Evolutionary conservation across 2,113 vertebrate genomes (phyloP).

Genomic region (Antennarius striatus): DNA sequence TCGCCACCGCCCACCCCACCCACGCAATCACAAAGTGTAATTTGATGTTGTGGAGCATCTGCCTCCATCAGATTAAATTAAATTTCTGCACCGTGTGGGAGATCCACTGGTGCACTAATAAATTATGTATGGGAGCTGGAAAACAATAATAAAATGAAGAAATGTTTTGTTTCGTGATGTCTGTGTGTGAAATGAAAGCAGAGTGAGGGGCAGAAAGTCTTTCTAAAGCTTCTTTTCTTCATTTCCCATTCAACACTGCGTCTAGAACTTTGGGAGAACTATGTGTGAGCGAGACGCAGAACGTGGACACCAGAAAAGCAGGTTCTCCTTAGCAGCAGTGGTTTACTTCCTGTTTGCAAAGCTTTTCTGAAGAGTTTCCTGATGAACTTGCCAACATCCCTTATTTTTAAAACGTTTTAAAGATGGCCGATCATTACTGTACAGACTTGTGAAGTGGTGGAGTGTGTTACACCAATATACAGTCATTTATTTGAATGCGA

Average conservation of each 20-base stretch:
- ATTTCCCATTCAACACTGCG: not conserved
- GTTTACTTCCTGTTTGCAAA: conserved; percentile 30
- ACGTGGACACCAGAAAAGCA: conserved; percentile 31
- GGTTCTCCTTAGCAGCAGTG: conserved; percentile 34
- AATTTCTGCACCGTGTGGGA: not conserved
- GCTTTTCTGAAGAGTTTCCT: conserved; percentile 45
- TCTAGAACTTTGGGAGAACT: not conserved
- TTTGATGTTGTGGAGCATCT: not conserved
- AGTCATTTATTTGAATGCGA: no score
- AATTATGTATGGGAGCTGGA: not conserved
- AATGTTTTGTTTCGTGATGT: not conserved
- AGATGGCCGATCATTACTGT: not conserved
- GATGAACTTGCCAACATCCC: conserved; percentile 52
- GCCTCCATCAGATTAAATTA: not conserved
- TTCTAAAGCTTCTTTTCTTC: not conserved
- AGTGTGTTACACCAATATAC: no score
- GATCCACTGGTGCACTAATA: no score
- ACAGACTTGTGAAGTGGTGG: not conserved
- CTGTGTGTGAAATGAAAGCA: not conserved
- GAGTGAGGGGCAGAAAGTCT: not conserved
- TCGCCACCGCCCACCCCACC: no score
- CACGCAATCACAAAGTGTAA: not conserved
- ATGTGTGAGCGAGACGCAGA: not conserved
- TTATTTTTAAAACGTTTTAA: conserved; percentile 16
- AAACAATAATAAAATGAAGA: not conserved